Evolutionary conservation across 2,113 vertebrate species (phyloP).

Genomic region (chimpanzee (Pan troglodytes)): NHGRI_mPanTro3-v2.1_pri NC_072401.2:146493501-146494000

Average conservation of each 20-base stretch:
- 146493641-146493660: not conserved
- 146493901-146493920: slow-evolving; percentile 8
- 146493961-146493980: not conserved
- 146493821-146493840: not conserved
- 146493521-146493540: not conserved
- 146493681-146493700: not conserved
- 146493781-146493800: not conserved
- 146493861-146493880: not conserved
- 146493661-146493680: slow-evolving; percentile 1
- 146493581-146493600: not conserved
- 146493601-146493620: not conserved
- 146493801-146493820: not conserved
- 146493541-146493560: not conserved
- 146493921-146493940: slow-evolving; percentile 13
- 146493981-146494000: not conserved
- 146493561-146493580: not conserved
- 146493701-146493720: not conserved
- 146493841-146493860: not conserved
- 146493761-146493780: not conserved
- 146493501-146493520: not conserved
- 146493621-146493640: not conserved
- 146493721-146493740: not conserved
- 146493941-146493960: not conserved
- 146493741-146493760: not conserved
- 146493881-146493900: not conserved